phyloP scores from a whole-genome alignment of 1,140 invertebrate genomes.

The Musca domestica region DNA sequence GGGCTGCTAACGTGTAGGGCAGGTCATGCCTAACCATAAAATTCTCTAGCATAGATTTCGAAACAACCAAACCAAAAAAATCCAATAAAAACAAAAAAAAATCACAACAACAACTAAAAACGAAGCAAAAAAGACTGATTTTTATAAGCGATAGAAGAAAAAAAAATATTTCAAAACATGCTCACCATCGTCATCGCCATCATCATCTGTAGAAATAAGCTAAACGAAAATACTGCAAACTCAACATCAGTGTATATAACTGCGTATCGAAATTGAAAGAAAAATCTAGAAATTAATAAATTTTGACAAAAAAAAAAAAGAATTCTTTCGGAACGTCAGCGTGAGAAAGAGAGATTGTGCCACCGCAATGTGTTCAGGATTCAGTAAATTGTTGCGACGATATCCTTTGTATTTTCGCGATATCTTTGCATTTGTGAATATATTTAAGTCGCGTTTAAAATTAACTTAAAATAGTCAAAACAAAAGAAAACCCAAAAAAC shows the following conservation, averaged over 20 bases:
- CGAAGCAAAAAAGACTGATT: conserved; percentile 16
- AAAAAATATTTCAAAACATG: neutral
- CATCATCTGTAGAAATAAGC: too few species aligned
- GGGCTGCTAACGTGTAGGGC: conserved; percentile 54
- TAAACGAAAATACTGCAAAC: neutral
- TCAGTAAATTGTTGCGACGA: conserved; percentile 39
- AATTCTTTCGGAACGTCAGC: too few species aligned
- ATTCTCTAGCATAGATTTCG: conserved; percentile 28
- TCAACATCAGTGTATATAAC: neutral
- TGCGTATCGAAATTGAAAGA: neutral
- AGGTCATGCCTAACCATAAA: conserved; percentile 51
- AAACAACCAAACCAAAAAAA: neutral
- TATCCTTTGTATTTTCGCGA: conserved; percentile 51
- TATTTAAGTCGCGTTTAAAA: conserved; percentile 53
- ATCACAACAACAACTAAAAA: neutral
- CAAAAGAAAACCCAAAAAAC: too few species aligned
- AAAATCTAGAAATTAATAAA: neutral
- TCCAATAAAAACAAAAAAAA: neutral
- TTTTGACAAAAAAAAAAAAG: neutral
- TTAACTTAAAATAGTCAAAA: conserved; percentile 1
- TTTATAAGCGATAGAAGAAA: neutral
- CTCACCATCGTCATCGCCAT: too few species aligned
- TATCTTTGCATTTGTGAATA: conserved; percentile 50
- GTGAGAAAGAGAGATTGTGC: neutral
- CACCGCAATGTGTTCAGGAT: conserved; percentile 47